phyloP scores from a whole-genome alignment of 2,888 invertebrate species.

The Parnassius mnemosyne region DNA sequence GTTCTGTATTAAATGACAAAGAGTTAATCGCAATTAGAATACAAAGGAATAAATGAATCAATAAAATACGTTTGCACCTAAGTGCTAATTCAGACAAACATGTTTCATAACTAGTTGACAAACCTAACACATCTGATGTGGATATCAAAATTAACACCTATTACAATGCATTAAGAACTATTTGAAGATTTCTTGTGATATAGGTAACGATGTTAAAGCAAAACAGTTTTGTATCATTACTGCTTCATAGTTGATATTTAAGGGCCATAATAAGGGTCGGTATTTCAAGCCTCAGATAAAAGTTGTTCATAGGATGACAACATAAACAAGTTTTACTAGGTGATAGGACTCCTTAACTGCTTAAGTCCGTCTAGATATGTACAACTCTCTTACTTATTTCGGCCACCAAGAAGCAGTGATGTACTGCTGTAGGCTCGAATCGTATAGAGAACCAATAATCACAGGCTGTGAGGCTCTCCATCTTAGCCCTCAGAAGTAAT shows the following conservation, averaged over 20 bases:
- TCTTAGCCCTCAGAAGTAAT: too few relatives aligned
- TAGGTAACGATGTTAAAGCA: constrained; percentile 48
- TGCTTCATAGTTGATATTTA: constrained; percentile 71
- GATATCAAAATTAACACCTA: constrained; percentile 41
- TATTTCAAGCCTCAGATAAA: too few relatives aligned
- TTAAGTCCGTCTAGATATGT: too few relatives aligned
- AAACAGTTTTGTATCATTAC: constrained; percentile 42
- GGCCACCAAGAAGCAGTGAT: too few relatives aligned
- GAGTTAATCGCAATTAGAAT: constrained; percentile 26
- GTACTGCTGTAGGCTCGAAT: too few relatives aligned
- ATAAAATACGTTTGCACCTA: constrained; percentile 16
- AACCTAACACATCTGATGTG: constrained; percentile 30
- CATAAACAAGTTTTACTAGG: too few relatives aligned
- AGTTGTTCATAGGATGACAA: too few relatives aligned
- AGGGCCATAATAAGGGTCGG: constrained; percentile 47
- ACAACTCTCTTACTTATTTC: too few relatives aligned
- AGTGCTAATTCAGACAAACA: constrained; percentile 39
- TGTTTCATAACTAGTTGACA: constrained; percentile 39
- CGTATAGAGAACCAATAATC: too few relatives aligned
- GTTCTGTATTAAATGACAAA: constrained; percentile 17
- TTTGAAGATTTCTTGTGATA: constrained; percentile 31
- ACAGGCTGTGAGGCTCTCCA: too few relatives aligned
- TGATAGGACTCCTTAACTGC: too few relatives aligned
- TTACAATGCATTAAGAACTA: constrained; percentile 35
- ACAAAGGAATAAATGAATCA: constrained; percentile 26